phyloP scores from a whole-genome alignment of 2,888 invertebrate species.

The Dorcus parallelipipedus region DNA sequence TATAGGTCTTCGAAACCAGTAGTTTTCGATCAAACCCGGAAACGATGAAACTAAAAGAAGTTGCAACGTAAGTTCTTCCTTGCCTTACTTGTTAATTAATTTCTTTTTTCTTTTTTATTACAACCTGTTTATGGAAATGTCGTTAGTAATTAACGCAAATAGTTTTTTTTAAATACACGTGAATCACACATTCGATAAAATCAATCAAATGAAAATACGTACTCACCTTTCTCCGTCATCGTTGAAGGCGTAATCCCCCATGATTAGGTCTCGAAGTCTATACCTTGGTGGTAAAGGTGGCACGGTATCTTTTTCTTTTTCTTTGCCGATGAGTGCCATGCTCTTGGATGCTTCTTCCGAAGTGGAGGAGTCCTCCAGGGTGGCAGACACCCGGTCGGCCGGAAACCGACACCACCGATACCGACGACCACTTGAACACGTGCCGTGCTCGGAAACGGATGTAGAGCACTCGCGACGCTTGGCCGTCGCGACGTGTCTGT shows the following conservation, averaged over 20 bases:
- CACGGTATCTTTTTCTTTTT: slow-evolving; percentile 39
- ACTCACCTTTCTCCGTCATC: slow-evolving; percentile 76
- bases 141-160: too few species aligned
- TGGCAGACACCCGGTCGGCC: slow-evolving; percentile 9
- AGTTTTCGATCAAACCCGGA: too few species aligned
- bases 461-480: slow-evolving; percentile 1
- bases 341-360: slow-evolving; percentile 33
- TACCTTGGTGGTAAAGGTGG: slow-evolving; percentile 63
- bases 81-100: too few species aligned
- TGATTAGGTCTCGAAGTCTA: slow-evolving; percentile 70
- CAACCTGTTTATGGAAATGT: too few species aligned
- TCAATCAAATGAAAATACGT: not conserved
- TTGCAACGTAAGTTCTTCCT: too few species aligned
- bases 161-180: too few species aligned
- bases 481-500: slow-evolving; percentile 10
- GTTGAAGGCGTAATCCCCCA: slow-evolving; percentile 73
- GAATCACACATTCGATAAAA: not conserved
- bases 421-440: not conserved
- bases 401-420: slow-evolving; percentile 19
- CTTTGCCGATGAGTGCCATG: slow-evolving; percentile 41
- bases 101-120: too few species aligned
- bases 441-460: not conserved
- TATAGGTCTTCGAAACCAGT: too few species aligned
- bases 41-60: too few species aligned
- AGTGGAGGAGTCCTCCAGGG: slow-evolving; percentile 23